Evolutionary conservation across 1,140 invertebrate species (phyloP).

Genomic region (Brachionus rotundiformis): DNA sequence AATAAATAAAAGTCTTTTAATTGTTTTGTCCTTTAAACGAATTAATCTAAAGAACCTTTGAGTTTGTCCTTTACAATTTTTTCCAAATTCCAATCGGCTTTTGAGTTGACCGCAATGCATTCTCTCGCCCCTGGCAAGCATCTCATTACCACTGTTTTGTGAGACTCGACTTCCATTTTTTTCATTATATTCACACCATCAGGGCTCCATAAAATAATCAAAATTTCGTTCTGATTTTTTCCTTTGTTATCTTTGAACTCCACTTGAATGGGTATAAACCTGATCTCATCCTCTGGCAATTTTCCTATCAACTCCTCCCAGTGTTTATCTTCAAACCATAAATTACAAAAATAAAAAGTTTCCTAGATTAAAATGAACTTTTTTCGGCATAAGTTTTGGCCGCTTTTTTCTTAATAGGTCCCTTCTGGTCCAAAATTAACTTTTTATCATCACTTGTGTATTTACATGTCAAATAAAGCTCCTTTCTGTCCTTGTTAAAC

Average conservation of each 20-base stretch:
- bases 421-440: conserved; percentile 30
- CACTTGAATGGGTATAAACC: conserved; percentile 25
- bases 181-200: conserved; percentile 45
- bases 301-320: conserved; percentile 31
- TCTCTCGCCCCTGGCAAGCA: conserved; percentile 4
- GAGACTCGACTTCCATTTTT: conserved; percentile 49
- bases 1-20: too few relatives aligned
- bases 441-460: conserved; percentile 48
- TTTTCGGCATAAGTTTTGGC: conserved; percentile 33
- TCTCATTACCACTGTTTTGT: conserved; percentile 28
- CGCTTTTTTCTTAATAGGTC: conserved; percentile 20
- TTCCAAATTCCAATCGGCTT: conserved; percentile 11
- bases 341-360: not conserved
- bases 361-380: not conserved
- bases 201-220: conserved; percentile 37
- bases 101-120: not conserved
- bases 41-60: conserved; percentile 37
- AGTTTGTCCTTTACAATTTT: conserved; percentile 40
- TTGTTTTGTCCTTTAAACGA: too few relatives aligned
- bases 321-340: not conserved
- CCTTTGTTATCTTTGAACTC: conserved; percentile 37
- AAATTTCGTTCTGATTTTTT: not conserved
- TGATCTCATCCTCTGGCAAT: conserved; percentile 32
- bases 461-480: conserved; percentile 34
- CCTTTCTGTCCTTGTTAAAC: conserved; percentile 45